Conservation (phyloP, 2,888 invertebrate genomes). For the Caenorhabditis panamensis region DNA sequence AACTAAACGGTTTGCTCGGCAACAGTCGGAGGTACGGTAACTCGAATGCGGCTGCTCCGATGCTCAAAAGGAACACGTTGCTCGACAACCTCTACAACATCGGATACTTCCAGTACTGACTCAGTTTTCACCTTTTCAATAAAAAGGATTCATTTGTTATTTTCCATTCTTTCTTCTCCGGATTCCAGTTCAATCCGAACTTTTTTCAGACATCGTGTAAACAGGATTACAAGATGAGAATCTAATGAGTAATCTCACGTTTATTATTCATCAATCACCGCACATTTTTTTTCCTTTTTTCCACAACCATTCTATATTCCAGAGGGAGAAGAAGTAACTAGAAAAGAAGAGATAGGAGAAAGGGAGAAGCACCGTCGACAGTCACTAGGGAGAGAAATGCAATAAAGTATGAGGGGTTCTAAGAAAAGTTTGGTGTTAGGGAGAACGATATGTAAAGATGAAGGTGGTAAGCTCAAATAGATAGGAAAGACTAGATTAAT, state of each 20-base stretch:
- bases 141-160: conserved; percentile 27
- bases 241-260: conserved; percentile 22
- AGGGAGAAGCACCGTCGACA: conserved; percentile 17
- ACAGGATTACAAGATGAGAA: conserved; percentile 16
- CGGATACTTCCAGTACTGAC: conserved; percentile 56
- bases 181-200: conserved; percentile 1
- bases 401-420: background rate
- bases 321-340: conserved; percentile 4
- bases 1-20: conserved; percentile 44
- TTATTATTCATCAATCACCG: conserved; percentile 25
- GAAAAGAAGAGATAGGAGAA: too few species aligned
- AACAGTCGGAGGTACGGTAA: conserved; percentile 35
- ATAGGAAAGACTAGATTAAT: conserved; percentile 45
- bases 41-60: conserved; percentile 18
- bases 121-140: conserved; percentile 6
- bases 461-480: conserved; percentile 2
- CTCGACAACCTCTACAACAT: conserved; percentile 57
- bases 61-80: conserved; percentile 50
- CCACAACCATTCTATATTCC: conserved; percentile 43
- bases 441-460: conserved; percentile 10
- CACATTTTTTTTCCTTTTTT: conserved; percentile 31
- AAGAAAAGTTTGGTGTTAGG: background rate
- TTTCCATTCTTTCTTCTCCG: background rate
- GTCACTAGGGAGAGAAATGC: background rate
- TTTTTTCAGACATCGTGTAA: background rate